These are phyloP conservation scores for Cryptocephalus primarius DNA, from an alignment of 2,888 invertebrate genomes.

Conservation along the genomic window DNA sequence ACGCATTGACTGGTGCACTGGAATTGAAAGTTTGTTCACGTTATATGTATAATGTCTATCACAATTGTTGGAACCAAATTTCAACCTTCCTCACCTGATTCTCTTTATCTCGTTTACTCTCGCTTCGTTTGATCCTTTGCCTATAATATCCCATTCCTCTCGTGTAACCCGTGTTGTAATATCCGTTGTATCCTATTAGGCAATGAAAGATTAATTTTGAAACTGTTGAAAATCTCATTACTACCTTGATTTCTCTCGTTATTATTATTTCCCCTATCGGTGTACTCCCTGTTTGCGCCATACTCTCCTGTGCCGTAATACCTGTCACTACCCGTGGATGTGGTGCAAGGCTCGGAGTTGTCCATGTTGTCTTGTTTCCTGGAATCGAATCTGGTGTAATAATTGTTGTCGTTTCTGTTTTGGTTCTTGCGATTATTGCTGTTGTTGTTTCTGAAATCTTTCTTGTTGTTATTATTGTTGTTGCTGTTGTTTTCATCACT, in stretches of 20 bases:
- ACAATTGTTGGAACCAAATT: background rate
- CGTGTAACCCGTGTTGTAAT: constrained; percentile 1
- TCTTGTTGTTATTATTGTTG: constrained; percentile 1
- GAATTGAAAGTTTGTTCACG: constrained; percentile 16
- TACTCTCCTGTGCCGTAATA: background rate
- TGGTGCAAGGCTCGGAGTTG: no score
- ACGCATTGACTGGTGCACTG: constrained; percentile 34
- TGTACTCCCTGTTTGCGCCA: background rate
- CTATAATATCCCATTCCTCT: constrained; percentile 1
- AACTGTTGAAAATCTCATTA: no score
- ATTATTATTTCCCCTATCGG: background rate
- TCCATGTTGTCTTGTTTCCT: no score
- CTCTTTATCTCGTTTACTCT: constrained; percentile 3
- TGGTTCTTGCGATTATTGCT: constrained; percentile 8
- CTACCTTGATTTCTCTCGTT: background rate
- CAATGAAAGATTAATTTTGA: background rate
- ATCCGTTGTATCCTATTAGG: constrained; percentile 1
- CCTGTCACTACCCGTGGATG: background rate
- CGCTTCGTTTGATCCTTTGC: constrained; percentile 2
- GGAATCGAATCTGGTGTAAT: no score
- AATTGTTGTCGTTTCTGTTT: background rate
- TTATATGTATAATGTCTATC: no score
- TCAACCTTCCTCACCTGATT: constrained; percentile 3
- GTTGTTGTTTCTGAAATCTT: constrained; percentile 4
- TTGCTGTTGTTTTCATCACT: constrained; percentile 2